Conservation (phyloP, 2,797 vertebrate genomes). For the Lithobates sylvaticus region DNA sequence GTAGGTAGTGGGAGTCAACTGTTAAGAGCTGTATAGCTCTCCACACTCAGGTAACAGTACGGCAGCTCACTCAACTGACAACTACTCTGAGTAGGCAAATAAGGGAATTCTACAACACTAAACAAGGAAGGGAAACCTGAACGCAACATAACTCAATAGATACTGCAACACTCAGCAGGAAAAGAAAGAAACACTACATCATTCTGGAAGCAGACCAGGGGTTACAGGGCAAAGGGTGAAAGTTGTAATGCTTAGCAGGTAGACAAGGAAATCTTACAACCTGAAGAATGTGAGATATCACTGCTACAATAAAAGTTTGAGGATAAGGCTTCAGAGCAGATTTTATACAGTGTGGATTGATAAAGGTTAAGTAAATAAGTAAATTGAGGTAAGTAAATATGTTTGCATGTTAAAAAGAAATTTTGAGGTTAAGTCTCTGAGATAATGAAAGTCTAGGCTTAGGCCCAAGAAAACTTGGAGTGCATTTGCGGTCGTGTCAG, state of each 20-base stretch:
- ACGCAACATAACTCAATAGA: no score
- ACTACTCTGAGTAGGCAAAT: no score
- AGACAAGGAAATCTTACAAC: background rate
- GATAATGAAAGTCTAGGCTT: conserved; percentile 17
- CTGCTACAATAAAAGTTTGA: background rate
- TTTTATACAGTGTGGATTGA: conserved; percentile 12
- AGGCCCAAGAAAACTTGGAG: conserved; percentile 12
- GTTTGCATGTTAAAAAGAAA: conserved; percentile 43
- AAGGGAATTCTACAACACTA: no score
- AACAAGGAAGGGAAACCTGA: no score
- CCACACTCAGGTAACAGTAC: no score
- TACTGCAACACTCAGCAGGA: background rate
- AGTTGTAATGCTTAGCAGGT: background rate
- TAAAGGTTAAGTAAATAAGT: background rate
- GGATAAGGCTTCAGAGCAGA: conserved; percentile 28
- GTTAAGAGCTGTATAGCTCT: no score
- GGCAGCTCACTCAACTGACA: no score
- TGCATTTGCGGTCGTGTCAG: conserved; percentile 24
- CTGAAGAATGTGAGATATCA: background rate
- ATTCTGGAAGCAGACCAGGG: no score
- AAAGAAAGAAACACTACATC: background rate
- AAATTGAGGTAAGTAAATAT: background rate
- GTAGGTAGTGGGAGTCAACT: no score
- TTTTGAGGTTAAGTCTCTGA: conserved; percentile 35
- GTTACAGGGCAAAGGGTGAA: background rate